Evolutionary conservation across 2,113 vertebrate species (phyloP).

Genomic region (Elanus axillaris): DNA sequence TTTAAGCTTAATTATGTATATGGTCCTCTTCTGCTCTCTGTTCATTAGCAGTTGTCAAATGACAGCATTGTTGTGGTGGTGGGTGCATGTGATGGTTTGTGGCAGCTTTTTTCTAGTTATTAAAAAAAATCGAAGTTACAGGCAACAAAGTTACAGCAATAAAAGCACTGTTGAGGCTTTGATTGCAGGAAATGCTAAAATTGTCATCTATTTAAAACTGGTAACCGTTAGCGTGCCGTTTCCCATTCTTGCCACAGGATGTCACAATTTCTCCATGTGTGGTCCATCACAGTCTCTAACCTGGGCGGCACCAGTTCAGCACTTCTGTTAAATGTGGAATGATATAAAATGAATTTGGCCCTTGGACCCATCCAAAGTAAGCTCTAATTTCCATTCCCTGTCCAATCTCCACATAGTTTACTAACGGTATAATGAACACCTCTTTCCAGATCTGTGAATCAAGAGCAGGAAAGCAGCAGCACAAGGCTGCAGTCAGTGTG

Average conservation of each 20-base stretch:
- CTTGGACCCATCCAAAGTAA: not conserved
- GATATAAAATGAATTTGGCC: not conserved
- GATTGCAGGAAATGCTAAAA: not conserved
- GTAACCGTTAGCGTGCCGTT: not conserved
- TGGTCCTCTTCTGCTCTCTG: not conserved
- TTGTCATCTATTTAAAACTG: not conserved
- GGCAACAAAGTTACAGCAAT: not conserved
- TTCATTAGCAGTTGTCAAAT: not conserved
- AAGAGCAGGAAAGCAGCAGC: not conserved
- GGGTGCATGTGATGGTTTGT: not conserved
- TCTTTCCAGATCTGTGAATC: not conserved
- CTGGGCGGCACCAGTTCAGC: not conserved
- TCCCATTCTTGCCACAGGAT: constrained; percentile 26
- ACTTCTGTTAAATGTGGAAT: not conserved
- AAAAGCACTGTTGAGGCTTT: not conserved
- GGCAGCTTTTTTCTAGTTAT: not conserved
- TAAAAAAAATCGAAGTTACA: not conserved
- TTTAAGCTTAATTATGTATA: not conserved
- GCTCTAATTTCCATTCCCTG: not conserved
- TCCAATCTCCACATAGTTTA: not conserved
- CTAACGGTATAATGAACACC: not conserved
- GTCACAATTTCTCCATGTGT: not conserved
- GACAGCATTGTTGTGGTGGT: not conserved
- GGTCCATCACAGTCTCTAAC: not conserved
- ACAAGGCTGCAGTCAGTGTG: not conserved